Conservation (phyloP, 2,113 vertebrate species). For the Brachionichthys hirsutus region DNA sequence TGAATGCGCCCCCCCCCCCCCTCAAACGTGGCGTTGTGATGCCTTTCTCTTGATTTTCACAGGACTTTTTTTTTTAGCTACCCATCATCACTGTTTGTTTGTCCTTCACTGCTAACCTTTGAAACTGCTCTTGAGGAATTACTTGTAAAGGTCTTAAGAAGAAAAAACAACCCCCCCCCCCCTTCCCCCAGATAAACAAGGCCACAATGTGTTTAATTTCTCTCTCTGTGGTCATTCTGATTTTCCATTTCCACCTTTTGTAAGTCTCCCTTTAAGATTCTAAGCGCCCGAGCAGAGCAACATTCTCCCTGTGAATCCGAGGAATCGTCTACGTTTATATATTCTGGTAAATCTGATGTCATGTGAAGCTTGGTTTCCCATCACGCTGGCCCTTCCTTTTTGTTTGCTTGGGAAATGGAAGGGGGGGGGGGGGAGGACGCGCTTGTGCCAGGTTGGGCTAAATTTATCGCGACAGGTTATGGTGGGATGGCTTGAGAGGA, state of each 20-base stretch:
- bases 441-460: conserved; percentile 11
- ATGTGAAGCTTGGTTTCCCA: conserved; percentile 23
- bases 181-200: conserved; percentile 28
- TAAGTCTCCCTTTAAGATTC: conserved; percentile 60
- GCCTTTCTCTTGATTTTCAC: conserved; percentile 76
- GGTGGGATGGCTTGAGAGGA: background rate
- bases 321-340: conserved; percentile 10
- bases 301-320: conserved; percentile 21
- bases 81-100: conserved; percentile 56
- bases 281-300: conserved; percentile 23
- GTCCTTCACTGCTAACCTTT: conserved; percentile 60
- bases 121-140: conserved; percentile 54
- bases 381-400: conserved; percentile 14
- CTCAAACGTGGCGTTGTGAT: conserved; percentile 65
- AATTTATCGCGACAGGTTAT: conserved; percentile 31
- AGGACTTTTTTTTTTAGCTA: conserved; percentile 76
- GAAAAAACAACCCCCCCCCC: background rate
- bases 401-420: background rate
- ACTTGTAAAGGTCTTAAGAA: conserved; percentile 24
- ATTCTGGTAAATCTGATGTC: conserved; percentile 17
- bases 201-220: conserved; percentile 41
- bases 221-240: conserved; percentile 45
- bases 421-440: conserved; percentile 1
- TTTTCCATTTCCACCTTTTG: conserved; percentile 58
- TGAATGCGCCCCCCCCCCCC: conserved; percentile 74